These are phyloP conservation scores for Notolepis coatsorum DNA, from an alignment of 2,797 vertebrate genomes.

Conservation along the genomic window DNA sequence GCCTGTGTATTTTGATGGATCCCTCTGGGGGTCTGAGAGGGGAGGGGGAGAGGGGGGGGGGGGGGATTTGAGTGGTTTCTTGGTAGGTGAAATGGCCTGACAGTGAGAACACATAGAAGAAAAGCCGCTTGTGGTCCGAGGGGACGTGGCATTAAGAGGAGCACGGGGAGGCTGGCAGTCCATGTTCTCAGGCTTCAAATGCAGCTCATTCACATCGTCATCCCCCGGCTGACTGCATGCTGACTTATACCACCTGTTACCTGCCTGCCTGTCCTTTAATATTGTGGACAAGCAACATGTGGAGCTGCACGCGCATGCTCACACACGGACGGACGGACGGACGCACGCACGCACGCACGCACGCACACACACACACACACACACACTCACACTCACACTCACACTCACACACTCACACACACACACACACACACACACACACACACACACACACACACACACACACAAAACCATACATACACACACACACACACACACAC, in stretches of 20 bases:
- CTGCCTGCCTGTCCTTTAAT: no score
- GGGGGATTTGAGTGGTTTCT: constrained; percentile 75
- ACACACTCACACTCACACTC: background rate
- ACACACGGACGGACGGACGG: no score
- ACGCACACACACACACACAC: background rate
- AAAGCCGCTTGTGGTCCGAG: constrained; percentile 71
- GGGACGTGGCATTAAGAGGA: constrained; percentile 69
- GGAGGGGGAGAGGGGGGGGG: constrained; percentile 32
- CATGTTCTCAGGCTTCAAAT: constrained; percentile 38
- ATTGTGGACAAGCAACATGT: no score
- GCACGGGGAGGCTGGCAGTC: constrained; percentile 59
- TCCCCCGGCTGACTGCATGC: no score
- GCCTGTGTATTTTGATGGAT: constrained; percentile 32
- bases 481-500: background rate
- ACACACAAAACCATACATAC: background rate
- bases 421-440: background rate
- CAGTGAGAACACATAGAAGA: constrained; percentile 61
- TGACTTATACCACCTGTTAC: no score
- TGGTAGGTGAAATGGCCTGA: constrained; percentile 74
- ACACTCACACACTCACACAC: background rate
- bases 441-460: background rate
- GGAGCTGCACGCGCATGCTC: no score
- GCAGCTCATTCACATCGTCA: constrained; percentile 41
- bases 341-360: constrained; percentile 4
- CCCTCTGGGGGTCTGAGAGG: constrained; percentile 47